phyloP scores from a whole-genome alignment of 2,888 invertebrate species.

The Margaritifera margaritifera region DNA sequence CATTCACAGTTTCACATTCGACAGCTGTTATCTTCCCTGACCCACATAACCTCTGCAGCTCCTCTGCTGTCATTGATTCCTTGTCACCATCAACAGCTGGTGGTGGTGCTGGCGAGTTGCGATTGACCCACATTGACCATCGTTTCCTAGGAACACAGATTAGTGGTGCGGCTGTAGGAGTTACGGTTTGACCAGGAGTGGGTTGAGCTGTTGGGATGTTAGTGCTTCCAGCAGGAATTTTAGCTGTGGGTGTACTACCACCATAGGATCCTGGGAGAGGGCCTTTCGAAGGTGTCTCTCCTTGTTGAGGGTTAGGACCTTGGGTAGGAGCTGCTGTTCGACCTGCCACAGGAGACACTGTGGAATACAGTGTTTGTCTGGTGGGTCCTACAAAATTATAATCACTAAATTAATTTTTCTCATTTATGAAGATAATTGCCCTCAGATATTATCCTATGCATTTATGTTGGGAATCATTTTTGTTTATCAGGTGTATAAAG shows the following conservation, averaged over 20 bases:
- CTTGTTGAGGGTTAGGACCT: conserved; percentile 2
- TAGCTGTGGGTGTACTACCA: conserved; percentile 18
- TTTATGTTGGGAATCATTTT: too few species aligned
- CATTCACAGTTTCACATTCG: conserved; percentile 55
- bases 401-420: background rate
- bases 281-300: conserved; percentile 15
- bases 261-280: background rate
- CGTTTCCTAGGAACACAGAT: conserved; percentile 19
- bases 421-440: background rate
- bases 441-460: too few species aligned
- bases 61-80: conserved; percentile 39
- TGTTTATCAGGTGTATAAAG: too few species aligned
- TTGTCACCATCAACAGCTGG: conserved; percentile 30
- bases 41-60: conserved; percentile 47
- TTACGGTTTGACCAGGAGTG: background rate
- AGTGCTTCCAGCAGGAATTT: conserved; percentile 3
- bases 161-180: conserved; percentile 31
- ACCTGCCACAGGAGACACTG: too few species aligned
- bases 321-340: conserved; percentile 2
- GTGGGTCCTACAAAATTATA: conserved; percentile 6
- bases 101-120: conserved; percentile 11
- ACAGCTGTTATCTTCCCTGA: conserved; percentile 51
- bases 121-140: conserved; percentile 35
- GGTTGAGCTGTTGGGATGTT: conserved; percentile 7
- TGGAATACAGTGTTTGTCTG: background rate